Evolutionary conservation across 2,888 invertebrate species (phyloP).

Genomic region (Tachina fera): DNA sequence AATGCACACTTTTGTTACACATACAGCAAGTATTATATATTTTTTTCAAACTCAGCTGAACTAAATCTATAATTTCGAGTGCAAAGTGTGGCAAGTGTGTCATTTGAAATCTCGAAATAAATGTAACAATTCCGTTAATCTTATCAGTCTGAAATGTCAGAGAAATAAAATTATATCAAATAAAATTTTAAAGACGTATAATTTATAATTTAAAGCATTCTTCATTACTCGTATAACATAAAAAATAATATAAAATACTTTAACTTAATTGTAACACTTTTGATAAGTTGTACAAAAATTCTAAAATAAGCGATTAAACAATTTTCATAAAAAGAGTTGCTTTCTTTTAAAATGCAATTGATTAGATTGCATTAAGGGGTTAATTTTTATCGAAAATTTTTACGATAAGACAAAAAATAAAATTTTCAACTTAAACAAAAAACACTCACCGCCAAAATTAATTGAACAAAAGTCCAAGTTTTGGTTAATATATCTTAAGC

Average conservation of each 20-base stretch:
- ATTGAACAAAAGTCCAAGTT: not conserved
- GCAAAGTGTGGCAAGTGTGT: not conserved
- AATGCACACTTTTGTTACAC: slow-evolving; percentile 45
- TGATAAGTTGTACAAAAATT: slow-evolving; percentile 27
- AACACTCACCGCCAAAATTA: not conserved
- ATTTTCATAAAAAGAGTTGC: not conserved
- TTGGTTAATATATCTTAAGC: not conserved
- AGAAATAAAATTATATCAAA: slow-evolving; percentile 30
- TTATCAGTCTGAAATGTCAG: slow-evolving; percentile 53
- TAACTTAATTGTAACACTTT: slow-evolving; percentile 37
- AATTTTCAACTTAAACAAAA: not conserved
- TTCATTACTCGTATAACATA: slow-evolving; percentile 32
- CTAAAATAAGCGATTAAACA: not conserved
- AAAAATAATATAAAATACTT: slow-evolving; percentile 14
- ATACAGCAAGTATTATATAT: not conserved
- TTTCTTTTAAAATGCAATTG: slow-evolving; percentile 1
- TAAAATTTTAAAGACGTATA: slow-evolving; percentile 43
- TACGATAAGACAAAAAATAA: not conserved
- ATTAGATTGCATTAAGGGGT: slow-evolving; percentile 15
- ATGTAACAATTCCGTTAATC: slow-evolving; percentile 47
- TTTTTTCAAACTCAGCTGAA: not conserved
- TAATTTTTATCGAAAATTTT: not conserved
- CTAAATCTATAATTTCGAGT: slow-evolving; percentile 27
- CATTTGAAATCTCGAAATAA: slow-evolving; percentile 26
- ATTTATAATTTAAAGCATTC: slow-evolving; percentile 32